Conservation (phyloP, 2,797 vertebrate genomes). For the Saxicola maurus region DNA sequence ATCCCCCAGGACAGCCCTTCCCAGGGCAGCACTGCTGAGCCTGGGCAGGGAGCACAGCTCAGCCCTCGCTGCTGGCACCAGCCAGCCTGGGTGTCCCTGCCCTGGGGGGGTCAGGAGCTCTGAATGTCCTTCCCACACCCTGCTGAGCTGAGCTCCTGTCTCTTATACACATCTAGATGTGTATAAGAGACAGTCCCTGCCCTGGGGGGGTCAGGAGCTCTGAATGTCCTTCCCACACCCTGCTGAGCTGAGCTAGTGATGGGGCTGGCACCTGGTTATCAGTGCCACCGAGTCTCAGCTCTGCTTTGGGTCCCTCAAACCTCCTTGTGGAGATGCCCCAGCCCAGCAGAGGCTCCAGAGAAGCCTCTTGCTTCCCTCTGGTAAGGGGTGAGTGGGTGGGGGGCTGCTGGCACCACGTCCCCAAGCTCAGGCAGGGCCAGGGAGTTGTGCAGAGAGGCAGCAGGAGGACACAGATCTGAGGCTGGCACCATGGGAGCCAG, state of each 20-base stretch:
- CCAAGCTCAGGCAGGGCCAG: not conserved
- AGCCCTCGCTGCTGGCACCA: not conserved
- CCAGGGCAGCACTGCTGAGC: not conserved
- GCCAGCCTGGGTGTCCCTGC: accelerated
- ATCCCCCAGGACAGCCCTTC: not conserved
- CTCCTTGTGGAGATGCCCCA: not conserved
- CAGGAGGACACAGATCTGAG: not conserved
- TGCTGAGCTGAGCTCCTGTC: accelerated
- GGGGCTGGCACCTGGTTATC: not conserved
- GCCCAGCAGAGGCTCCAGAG: not conserved
- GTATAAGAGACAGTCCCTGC: no score
- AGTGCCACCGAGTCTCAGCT: not conserved
- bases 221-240: not conserved
- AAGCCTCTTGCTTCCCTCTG: not conserved
- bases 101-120: not conserved
- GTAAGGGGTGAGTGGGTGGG: accelerated
- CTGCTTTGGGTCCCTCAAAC: not conserved
- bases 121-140: not conserved
- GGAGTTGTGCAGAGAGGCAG: not conserved
- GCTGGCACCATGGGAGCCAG: accelerated
- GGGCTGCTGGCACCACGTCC: not conserved
- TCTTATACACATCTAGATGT: no score
- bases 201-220: not conserved
- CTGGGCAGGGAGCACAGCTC: not conserved
- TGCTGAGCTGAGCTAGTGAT: accelerated